Evolutionary conservation across 2,797 vertebrate species (phyloP), one percentile per base, ranked within the genome.

Genomic region (Esox masquinongy): DNA sequence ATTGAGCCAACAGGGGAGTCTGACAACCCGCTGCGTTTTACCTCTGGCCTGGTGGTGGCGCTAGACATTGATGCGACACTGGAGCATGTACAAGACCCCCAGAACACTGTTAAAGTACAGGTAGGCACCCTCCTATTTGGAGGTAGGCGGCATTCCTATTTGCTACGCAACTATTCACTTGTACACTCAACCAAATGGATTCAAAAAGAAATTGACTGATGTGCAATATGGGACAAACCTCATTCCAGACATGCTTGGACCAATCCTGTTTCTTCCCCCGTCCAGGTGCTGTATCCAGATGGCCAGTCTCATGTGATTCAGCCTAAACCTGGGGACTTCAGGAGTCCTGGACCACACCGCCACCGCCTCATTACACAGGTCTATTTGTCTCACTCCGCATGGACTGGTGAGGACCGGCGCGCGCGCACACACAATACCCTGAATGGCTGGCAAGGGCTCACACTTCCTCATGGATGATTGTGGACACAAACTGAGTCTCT

Each of bases 311-410:
- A 99, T 15, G 89, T 98, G 76, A 98, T 99, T 85, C 97, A 98
- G 66, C 98, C 98, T 1, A 98, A 97, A 89, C 96, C 96, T 0
- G 94, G 94, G 80, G 97, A 99, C 88, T 99, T 99, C 85, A 93
- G 97, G 59, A 97, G 96, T 63, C 97, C 97, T 0, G 97, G 96
- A 29, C 97, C 96, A 0, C 90, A 95, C 61, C 89, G 96, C 63
- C 97, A 98, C 84, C 84, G 97, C 5, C 95, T 99, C 75, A 98
- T 99, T 88, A 98, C 97, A 17, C 97, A 99, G 88, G 96, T 99
- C 70, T 99, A 99, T 89, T 95, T 99, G 31, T 99, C 97, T 0
- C 97, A 99, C 85, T 95, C 94, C 0, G 97, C 98, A 0, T 99
- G 98, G 97, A 99, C 98, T 88, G 97, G 97, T 99, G 78, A 86